Evolutionary conservation across 1,140 invertebrate genomes (phyloP).

Genomic region (Agraylea sexmaculata): DNA sequence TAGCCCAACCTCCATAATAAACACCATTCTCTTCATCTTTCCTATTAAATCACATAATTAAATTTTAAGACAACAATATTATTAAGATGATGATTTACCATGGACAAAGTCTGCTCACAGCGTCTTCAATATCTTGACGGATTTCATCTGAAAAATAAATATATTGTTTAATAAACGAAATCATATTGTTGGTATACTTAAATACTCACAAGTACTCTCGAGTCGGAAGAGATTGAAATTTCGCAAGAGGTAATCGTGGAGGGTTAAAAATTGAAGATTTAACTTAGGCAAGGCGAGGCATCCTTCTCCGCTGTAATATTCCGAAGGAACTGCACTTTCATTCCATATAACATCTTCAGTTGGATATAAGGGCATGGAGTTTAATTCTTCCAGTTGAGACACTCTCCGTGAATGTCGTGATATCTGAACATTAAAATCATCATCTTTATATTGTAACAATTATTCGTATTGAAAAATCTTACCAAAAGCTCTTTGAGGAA

Average conservation of each 20-base stretch:
- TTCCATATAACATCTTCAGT: slow-evolving; percentile 99
- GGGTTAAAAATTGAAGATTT: slow-evolving; percentile 95
- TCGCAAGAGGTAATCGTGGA: slow-evolving; percentile 94
- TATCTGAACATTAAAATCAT: slow-evolving; percentile 39
- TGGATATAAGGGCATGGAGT: slow-evolving; percentile 97
- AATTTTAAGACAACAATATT: not conserved
- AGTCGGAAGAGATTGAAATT: slow-evolving; percentile 97
- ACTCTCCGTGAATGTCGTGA: slow-evolving; percentile 78
- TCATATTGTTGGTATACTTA: slow-evolving; percentile 2
- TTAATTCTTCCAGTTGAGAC: slow-evolving; percentile 89
- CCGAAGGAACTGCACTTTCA: slow-evolving; percentile 95
- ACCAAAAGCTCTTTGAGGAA: slow-evolving; percentile 82
- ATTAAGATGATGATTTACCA: slow-evolving; percentile 52
- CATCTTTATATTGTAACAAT: not conserved
- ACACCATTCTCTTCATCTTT: slow-evolving; percentile 74
- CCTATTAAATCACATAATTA: slow-evolving; percentile 35
- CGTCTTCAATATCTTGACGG: slow-evolving; percentile 95
- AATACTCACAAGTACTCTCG: slow-evolving; percentile 87
- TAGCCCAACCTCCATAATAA: slow-evolving; percentile 93
- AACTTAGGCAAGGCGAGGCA: slow-evolving; percentile 93
- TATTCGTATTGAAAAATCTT: slow-evolving; percentile 23
- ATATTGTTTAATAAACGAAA: not conserved
- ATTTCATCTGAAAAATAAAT: slow-evolving; percentile 74
- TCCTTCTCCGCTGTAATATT: slow-evolving; percentile 92
- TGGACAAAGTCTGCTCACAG: slow-evolving; percentile 84